Percentiles rank a stretch among this genome's conserved stretches.
phyloP scores from a whole-genome alignment of 2,888 invertebrate genomes.

The Dorcus hopei region DNA sequence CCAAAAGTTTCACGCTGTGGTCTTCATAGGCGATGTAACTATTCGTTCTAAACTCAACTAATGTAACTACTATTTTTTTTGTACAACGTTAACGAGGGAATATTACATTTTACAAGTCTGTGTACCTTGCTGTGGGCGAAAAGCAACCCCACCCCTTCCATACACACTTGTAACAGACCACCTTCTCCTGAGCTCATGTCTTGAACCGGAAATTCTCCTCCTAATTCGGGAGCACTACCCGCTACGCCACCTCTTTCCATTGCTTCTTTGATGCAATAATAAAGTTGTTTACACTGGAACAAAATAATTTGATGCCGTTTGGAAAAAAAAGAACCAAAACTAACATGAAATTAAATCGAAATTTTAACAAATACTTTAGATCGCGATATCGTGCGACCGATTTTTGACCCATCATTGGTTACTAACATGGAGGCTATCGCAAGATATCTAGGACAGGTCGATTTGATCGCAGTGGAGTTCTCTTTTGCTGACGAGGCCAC shows the following conservation, averaged over 20 bases:
- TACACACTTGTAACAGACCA: conserved; percentile 96
- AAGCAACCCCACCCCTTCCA: conserved; percentile 98
- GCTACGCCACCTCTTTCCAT: conserved; percentile 89
- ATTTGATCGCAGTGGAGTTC: no score
- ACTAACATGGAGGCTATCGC: no score
- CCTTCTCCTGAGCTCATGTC: conserved; percentile 97
- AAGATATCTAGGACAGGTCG: no score
- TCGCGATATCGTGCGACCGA: no score
- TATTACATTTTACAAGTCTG: conserved; percentile 3
- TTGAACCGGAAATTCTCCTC: conserved; percentile 98
- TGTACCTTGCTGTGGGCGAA: conserved; percentile 99
- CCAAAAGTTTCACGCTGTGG: neutral
- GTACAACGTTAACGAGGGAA: neutral
- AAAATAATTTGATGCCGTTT: neutral
- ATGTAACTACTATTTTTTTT: neutral
- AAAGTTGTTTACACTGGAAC: conserved; percentile 90
- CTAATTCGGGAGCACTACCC: conserved; percentile 66
- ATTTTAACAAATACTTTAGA: no score
- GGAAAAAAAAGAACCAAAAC: neutral
- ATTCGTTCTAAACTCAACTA: neutral
- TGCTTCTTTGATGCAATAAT: conserved; percentile 97
- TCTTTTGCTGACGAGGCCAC: no score
- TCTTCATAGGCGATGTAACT: neutral
- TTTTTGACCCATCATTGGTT: no score
- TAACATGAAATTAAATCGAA: neutral